Evolutionary conservation across 2,797 vertebrate genomes (phyloP), one percentile per base, ranked within the genome.

Genomic region (Propithecus perrieri): DNA sequence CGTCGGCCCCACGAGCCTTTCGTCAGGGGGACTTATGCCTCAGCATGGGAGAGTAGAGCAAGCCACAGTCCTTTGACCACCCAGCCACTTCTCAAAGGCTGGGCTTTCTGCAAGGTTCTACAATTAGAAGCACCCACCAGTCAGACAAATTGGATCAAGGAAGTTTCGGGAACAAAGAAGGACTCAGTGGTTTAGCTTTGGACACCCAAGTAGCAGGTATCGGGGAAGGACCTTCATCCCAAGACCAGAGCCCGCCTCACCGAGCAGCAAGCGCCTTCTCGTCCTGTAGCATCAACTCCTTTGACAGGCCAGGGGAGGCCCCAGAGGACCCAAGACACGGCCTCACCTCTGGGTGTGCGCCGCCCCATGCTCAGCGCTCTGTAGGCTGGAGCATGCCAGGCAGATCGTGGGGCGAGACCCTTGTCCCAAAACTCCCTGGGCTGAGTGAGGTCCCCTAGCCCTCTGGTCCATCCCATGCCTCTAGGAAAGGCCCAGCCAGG

Each of bases 261-360:
- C 5, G 3, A 1, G 5, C 9, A 15, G 30, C 8, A 53, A 89
- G 22, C 1, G 0, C 24, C 63, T 4, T 13, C 1, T 0, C 0
- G 10, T 10, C 35, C 30, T 22, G 0, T 2, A 15, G 11, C 67
- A 20, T 3, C 33, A 10, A 69, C 3, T 5, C 28, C 61, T 30
- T 11, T 24, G 1, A 22, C 2, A 4, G 17, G 35, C 35, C 1
- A 4, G 24, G 50, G 4, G 30, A 15, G 53, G 28, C 71, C 71
- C 75, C 0, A 1, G 43, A 55, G 43, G 24, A 13, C 46, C 41
- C 0, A 24, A 20, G 33, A 41, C 1, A 0, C 1, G 10, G 1
- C 59, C n/a, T 20, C 7, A 59, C 28, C 71, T n/a, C 10, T 15
- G 41, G 67, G 38, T 8, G 3, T 15, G 55, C 12, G 14, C 48